Base-by-base conservation (phyloP, 1,140 invertebrate genomes). In the Leguminivora glycinivorella region DNA sequence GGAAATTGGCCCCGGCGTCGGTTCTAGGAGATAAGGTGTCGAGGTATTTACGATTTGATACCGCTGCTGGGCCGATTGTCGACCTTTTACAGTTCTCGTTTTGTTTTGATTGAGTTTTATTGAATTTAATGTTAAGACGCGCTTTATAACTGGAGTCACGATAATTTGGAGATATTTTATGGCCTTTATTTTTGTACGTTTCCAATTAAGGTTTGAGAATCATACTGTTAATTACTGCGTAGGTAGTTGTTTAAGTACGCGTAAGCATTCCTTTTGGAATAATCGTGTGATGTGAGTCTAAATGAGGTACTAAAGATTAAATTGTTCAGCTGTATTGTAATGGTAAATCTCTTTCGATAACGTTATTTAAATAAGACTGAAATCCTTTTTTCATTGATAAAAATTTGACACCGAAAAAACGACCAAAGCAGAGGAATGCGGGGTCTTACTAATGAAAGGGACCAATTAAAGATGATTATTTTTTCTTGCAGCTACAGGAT, bases 321-420 rank as follows among this genome's bases (percentile, higher is more conserved):
- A 63, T 63, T 63, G 58, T 63, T 63, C 26, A 26, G 58, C 26
- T 63, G 58, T 63, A 63, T 63, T 63, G 58, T 63, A 63, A 31
- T 22, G 38, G 25, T 17, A 29, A 68, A 47, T 52, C 25, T 25
- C 22, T 10, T 72, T 60, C 80, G 85, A 89, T 91, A 91, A 89
- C 77, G 75, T 77, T 82, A 87, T 89, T 89, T 88, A 88, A 91
- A 88, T 89, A 88, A 89, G 84, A 91, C 89, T 91, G 81, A 91
- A 89, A 84, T 88, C 86, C 85, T 87, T 88, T 88, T 84, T 87
- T 85, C 87, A 89, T 91, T 91, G 88, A 91, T 91, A 90, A 91
- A 85, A 82, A 83, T 88, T 90, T 91, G 89, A 91, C 89, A 91
- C 81, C 74, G 81, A 89, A 89, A 88, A 91, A 91, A 89, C 80